Base-by-base conservation (phyloP, 2,888 invertebrate species). In the Pardosa pseudoannulata region DNA sequence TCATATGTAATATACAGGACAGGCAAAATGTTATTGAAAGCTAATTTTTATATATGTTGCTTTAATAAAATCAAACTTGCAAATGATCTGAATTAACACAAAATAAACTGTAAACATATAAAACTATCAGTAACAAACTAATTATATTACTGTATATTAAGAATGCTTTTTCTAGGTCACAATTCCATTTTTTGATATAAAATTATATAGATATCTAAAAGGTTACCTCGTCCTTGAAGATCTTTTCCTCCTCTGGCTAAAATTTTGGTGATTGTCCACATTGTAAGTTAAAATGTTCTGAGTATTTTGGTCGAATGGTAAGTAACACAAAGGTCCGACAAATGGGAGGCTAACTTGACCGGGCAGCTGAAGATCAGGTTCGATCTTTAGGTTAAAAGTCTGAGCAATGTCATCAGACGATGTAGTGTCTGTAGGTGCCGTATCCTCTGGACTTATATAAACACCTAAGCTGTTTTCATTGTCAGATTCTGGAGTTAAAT, bases 261-360 rank as follows among this genome's bases (percentile, higher is more conserved):
- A 81, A 23, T 41, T 70, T 23, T 68, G 81, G n/a, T 78, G 78
- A 56, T 76, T 78, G 6, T 67, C 78, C 56, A 85, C 36, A 9
- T 31, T 73, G 31, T 79, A 79, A 23, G 85, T 62, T 11, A 86
- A 46, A 1, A 86, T 27, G 9, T 65, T 75, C 3, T 85, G 78
- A 1, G 67, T 67, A 64, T 79, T 74, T 27, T 79, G 79, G 19
- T 79, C 74, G 28, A 75, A 86, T 2, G 85, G 85, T 46, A 86
- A 46, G 31, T 79, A 86, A 46, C 85, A 86, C 36, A 86, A 39
- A 19, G 85, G 72, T 56, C 79, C 79, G 1, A 79, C 79, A 39
- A 74, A 86, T 7, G 83, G 83, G 0, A 80, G 46, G 16, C 68
- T 50, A 1, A 65, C 62, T 72, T 46, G 71, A 13, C 39, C 67